These are phyloP conservation scores for Neosilurus hyrtlii DNA, from an alignment of 2,797 vertebrate genomes.

Conservation along the genomic window DNA sequence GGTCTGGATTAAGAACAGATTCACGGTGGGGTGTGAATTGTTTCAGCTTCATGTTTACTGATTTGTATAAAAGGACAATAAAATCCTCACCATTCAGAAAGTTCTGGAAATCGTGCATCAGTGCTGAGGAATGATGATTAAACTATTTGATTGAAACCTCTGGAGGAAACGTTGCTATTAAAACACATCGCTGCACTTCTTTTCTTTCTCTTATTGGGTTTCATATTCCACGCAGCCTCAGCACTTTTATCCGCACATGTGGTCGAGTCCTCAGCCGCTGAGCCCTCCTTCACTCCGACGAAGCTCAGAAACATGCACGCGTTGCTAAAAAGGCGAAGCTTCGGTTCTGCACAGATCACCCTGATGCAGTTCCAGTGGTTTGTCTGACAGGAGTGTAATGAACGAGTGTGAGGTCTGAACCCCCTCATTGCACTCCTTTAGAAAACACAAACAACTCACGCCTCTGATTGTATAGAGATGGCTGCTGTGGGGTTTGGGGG, in stretches of 20 bases:
- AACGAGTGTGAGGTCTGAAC: conserved; percentile 12
- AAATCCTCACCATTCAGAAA: background rate
- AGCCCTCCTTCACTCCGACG: conserved; percentile 16
- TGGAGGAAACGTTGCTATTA: conserved; percentile 42
- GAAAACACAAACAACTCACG: conserved; percentile 29
- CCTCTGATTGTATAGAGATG: background rate
- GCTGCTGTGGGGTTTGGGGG: background rate
- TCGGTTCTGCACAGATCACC: conserved; percentile 3
- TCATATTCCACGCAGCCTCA: conserved; percentile 40
- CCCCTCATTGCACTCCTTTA: conserved; percentile 5
- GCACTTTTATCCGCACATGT: conserved; percentile 40
- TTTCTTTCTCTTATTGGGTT: conserved; percentile 26
- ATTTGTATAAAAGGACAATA: background rate
- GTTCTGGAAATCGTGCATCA: conserved; percentile 38
- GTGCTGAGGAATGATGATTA: conserved; percentile 39
- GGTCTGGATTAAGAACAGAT: background rate
- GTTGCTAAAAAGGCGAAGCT: conserved; percentile 31
- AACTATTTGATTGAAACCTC: conserved; percentile 32
- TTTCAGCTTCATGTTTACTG: background rate
- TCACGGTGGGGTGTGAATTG: background rate
- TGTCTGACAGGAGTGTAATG: conserved; percentile 14
- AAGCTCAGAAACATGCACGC: conserved; percentile 9
- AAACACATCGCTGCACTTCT: conserved; percentile 4
- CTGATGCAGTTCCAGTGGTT: conserved; percentile 14
- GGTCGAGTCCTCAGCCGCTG: conserved; percentile 23